Evolutionary conservation across 2,888 invertebrate genomes (phyloP), one percentile per base, ranked within the genome.

Genomic region (Eupithecia vulgata): DNA sequence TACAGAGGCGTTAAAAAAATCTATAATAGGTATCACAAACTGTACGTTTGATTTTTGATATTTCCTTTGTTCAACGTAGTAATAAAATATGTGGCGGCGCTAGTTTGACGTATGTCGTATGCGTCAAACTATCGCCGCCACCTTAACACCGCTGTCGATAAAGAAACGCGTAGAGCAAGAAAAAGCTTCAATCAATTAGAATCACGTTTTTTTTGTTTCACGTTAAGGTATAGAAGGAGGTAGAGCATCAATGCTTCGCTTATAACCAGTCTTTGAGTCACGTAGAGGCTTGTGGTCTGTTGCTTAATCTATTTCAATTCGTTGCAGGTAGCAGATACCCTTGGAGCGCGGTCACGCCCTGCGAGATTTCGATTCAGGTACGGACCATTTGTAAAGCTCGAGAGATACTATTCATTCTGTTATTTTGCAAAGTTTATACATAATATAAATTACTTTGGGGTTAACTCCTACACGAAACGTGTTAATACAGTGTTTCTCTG

Each of bases 221-320:
- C 10, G 48, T n/a, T 45, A 45, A n/a, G 45, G 15, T 30, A n/a
- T 3, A 35, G 35, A 62, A 35, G 17, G 34, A 35, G 30, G 35
- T 17, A 34, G 62, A 25, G 59, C 34, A 5, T 61, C 62, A 13
- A 35, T n/a, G 62, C 34, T 34, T 5, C 12, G 37, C 5, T 37
- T 64, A 72, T 66, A 66, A 72, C 59, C 68, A 57, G 77, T 77
- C 77, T 71, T 75, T 73, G 74, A 81, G 84, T 87, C 88, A 88
- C 88, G 88, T 85, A 84, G 73, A 52, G 71, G 78, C 70, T 77
- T 84, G 87, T 81, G 86, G 87, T 86, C 80, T 82, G 78, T 78
- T 81, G 81, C 79, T 82, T 85, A 86, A 86, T 84, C 83, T 81
- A 76, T 81, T 81, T 79, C 81, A 82, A 84, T 84, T 80, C 76